Evolutionary conservation across 2,888 invertebrate genomes (phyloP).

Genomic region (Cantharis lateralis): DNA sequence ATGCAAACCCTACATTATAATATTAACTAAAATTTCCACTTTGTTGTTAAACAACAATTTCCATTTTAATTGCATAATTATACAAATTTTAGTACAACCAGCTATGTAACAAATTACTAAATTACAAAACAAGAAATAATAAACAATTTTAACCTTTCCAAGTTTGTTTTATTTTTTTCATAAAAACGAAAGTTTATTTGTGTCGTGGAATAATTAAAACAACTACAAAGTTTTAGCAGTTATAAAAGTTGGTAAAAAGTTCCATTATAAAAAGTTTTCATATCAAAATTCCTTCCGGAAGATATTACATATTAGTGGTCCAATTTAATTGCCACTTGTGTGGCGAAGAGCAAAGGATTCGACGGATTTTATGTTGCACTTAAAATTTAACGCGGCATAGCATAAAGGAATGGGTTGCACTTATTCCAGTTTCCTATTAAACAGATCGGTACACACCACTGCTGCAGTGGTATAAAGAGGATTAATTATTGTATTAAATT

Average conservation of each 20-base stretch:
- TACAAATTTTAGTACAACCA: background rate
- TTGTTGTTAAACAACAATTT: conserved; percentile 1
- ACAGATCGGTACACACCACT: background rate
- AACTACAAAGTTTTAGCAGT: background rate
- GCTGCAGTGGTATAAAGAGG: background rate
- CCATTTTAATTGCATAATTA: conserved; percentile 2
- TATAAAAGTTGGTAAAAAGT: background rate
- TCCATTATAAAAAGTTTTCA: background rate
- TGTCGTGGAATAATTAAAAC: background rate
- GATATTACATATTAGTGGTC: background rate
- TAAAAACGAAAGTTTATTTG: background rate
- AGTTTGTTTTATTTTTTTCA: background rate
- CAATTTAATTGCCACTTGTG: background rate
- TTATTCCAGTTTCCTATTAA: background rate
- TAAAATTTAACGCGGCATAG: background rate
- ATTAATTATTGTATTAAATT: background rate
- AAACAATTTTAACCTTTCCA: background rate
- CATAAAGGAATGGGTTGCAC: background rate
- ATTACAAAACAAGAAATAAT: background rate
- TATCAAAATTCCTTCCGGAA: background rate
- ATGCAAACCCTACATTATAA: background rate
- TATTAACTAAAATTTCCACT: background rate
- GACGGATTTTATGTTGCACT: background rate
- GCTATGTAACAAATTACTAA: background rate
- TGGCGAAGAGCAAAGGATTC: background rate